A percentile compares a stretch with the other conserved stretches of the same genome.
phyloP scores from a whole-genome alignment of 1,140 invertebrate genomes.

The Asobara japonica region DNA sequence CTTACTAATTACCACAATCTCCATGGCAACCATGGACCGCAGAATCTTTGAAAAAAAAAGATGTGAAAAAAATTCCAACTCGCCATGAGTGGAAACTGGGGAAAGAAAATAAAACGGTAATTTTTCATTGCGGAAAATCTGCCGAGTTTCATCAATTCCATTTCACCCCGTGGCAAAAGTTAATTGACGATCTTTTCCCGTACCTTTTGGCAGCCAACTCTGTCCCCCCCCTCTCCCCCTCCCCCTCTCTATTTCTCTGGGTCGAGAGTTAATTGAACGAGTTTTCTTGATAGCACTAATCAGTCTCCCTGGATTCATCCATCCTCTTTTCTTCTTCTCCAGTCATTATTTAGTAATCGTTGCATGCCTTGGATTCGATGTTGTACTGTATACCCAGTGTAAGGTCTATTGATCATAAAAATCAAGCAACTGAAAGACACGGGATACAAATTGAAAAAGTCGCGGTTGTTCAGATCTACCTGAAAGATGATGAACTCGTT shows the following conservation, averaged over 20 bases:
- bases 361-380: background rate
- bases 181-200: constrained; percentile 17
- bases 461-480: no score
- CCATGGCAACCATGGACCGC: background rate
- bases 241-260: background rate
- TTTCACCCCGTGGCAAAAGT: constrained; percentile 13
- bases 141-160: constrained; percentile 20
- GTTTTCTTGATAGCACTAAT: constrained; percentile 22
- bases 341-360: background rate
- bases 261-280: constrained; percentile 17
- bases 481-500: no score
- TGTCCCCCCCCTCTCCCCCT: background rate
- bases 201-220: no score
- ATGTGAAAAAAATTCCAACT: background rate
- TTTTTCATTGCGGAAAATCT: constrained; percentile 1
- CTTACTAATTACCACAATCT: background rate
- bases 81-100: background rate
- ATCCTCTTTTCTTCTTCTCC: background rate
- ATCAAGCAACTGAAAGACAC: no score
- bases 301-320: constrained; percentile 3
- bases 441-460: no score
- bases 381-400: no score
- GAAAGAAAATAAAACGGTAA: constrained; percentile 2
- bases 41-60: background rate
- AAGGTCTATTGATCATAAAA: no score